Base-by-base conservation (phyloP, 2,113 vertebrate genomes). In the Scomber japonicus region DNA sequence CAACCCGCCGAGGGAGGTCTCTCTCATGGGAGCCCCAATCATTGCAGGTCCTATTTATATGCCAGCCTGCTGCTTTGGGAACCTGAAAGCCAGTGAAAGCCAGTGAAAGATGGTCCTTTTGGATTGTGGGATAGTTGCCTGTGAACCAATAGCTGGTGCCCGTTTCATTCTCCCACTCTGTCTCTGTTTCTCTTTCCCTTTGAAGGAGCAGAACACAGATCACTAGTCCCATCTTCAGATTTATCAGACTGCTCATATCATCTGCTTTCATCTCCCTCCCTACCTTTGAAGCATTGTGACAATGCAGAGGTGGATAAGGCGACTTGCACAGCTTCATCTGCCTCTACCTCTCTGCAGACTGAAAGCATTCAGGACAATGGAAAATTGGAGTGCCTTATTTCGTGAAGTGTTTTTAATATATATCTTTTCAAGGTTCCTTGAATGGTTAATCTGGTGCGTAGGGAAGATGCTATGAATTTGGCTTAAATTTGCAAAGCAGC, bases 261-360 rank as follows among this genome's bases (percentile, higher is more conserved):
- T 67, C 80, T 30, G 45, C 87, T 89, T 88, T 90, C 80, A 87
- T 89, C 82, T 69, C 60, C 72, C 24, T 27, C 62, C 27, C 53
- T 64, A 67, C 75, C 87, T 90, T 88, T 90, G 89, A 92, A 93
- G 90, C 84, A 77, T 82, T 65, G 80, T 84, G 88, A 91, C 88
- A 88, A 86, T 83, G 78, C 83, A 89, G 90, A 86, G 89, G 84
- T 83, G 84, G 91, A 90, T 81, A 84, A 82, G 80, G 79, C 76
- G 63, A 77, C 87, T 88, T 79, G 84, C 88, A 87, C 83, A 86
- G 83, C 87, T 88, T 87, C 85, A 82, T 84, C 84, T 83, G 81
- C 86, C 67, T 89, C 80, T 87, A 76, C 83, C 81, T 89, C 86
- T 80, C 73, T 76, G 64, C 88, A 80, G 78, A 88, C 88, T 68